Evolutionary conservation across 2,797 vertebrate genomes (phyloP).

Genomic region (Molossus alvarezi): DNA sequence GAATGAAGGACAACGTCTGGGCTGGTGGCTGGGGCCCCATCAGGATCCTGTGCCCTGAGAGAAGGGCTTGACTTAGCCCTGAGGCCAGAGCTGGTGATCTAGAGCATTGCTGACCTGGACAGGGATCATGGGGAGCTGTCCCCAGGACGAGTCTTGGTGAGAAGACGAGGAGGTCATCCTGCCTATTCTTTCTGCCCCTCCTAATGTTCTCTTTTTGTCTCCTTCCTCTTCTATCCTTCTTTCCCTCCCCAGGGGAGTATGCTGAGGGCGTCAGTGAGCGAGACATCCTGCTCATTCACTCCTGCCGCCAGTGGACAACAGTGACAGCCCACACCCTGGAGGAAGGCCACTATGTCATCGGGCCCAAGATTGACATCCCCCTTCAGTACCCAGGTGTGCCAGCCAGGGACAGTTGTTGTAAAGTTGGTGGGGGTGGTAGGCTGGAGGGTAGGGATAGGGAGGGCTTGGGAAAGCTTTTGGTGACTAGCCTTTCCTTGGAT

Average conservation of each 20-base stretch:
- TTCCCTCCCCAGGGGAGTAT: constrained; percentile 92
- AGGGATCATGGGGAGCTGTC: not conserved
- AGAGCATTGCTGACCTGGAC: constrained; percentile 11
- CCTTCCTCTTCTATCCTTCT: not conserved
- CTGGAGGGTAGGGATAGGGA: not conserved
- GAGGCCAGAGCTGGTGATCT: constrained; percentile 42
- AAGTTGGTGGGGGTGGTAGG: not conserved
- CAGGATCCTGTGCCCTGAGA: not conserved
- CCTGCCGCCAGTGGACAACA: constrained; percentile 98
- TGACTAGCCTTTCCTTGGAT: not conserved
- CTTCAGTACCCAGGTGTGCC: constrained; percentile 97
- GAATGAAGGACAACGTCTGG: not conserved
- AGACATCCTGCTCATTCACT: constrained; percentile 96
- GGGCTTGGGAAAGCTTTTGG: not conserved
- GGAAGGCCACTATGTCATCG: constrained; percentile 98
- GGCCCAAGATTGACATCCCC: constrained; percentile 99
- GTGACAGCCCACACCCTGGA: constrained; percentile 98
- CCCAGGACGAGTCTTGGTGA: not conserved
- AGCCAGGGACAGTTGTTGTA: not conserved
- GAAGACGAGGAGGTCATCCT: not conserved
- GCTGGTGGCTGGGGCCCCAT: not conserved
- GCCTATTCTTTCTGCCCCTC: not conserved
- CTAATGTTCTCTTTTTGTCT: constrained; percentile 23
- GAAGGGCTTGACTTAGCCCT: not conserved
- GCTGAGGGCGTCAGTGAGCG: constrained; percentile 96